Percentiles rank a stretch among this genome's conserved stretches.
Evolutionary conservation across 2,113 vertebrate species (phyloP).

Genomic region (Eira barbara): DNA sequence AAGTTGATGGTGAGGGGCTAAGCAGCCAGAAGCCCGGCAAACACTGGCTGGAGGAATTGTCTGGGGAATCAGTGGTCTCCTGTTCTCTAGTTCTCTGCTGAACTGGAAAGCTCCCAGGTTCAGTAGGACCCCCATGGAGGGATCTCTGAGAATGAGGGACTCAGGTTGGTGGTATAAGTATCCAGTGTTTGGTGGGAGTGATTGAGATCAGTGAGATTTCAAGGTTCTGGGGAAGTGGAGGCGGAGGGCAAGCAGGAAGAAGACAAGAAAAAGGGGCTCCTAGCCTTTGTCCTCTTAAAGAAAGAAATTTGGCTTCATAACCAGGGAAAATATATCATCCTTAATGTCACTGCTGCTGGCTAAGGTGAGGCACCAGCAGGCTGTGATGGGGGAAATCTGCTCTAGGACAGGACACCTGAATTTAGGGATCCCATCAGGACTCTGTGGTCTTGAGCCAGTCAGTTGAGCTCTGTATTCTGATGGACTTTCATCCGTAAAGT

Average conservation of each 20-base stretch:
- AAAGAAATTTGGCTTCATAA: neutral
- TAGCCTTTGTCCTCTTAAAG: neutral
- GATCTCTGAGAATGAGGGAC: neutral
- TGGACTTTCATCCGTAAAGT: neutral
- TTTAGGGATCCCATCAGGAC: neutral
- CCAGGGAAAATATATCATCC: neutral
- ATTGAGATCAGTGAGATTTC: neutral
- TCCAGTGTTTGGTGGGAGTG: neutral
- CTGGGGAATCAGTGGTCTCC: neutral
- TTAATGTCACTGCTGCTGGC: neutral
- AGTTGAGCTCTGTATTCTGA: neutral
- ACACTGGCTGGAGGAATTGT: neutral
- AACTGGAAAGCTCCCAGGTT: neutral
- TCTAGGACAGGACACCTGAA: neutral
- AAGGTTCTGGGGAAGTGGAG: neutral
- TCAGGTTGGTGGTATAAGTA: neutral
- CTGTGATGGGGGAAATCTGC: neutral
- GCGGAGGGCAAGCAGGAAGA: neutral
- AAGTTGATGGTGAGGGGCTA: neutral
- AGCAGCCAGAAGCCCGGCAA: neutral
- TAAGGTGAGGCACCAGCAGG: neutral
- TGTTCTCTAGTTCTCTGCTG: neutral
- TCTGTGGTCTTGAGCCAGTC: neutral
- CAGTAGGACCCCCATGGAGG: neutral
- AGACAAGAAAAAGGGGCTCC: neutral